Conservation (phyloP, 2,113 vertebrate genomes). For the Nannospalax galili region DNA sequence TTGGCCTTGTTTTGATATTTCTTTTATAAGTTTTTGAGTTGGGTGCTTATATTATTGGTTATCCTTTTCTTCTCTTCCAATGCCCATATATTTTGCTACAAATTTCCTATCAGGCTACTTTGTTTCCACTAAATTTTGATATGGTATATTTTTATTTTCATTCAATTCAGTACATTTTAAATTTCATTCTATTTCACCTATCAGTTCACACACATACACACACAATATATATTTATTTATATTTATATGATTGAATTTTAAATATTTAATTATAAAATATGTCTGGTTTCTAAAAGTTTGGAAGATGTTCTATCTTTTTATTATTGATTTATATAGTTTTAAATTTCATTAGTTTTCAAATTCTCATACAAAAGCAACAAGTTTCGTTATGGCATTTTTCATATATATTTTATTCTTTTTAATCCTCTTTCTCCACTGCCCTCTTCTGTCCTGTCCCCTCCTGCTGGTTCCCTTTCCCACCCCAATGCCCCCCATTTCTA, state of each 20-base stretch:
- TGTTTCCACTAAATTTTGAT: slow-evolving; percentile 1
- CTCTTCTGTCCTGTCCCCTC: not conserved
- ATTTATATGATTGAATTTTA: no score
- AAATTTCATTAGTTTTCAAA: not conserved
- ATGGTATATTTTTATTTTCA: slow-evolving; percentile 25
- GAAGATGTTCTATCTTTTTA: not conserved
- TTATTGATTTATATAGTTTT: not conserved
- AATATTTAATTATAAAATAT: not conserved
- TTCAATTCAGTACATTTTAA: not conserved
- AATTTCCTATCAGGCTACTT: not conserved
- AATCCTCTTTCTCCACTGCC: not conserved
- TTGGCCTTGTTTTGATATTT: slow-evolving; percentile 40
- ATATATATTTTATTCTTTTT: not conserved
- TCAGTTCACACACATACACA: not conserved
- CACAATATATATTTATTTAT: no score
- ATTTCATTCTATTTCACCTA: not conserved
- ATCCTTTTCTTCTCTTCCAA: slow-evolving; percentile 28
- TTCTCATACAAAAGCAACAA: not conserved
- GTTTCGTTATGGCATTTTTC: not conserved
- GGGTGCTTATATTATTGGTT: not conserved
- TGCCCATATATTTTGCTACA: not conserved
- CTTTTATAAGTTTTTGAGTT: not conserved
- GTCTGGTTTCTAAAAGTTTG: slow-evolving; percentile 32
- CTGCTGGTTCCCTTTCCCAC: not conserved
- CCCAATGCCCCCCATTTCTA: not conserved